phyloP scores from a whole-genome alignment of 2,113 vertebrate species.

The Hiodon tergisus region DNA sequence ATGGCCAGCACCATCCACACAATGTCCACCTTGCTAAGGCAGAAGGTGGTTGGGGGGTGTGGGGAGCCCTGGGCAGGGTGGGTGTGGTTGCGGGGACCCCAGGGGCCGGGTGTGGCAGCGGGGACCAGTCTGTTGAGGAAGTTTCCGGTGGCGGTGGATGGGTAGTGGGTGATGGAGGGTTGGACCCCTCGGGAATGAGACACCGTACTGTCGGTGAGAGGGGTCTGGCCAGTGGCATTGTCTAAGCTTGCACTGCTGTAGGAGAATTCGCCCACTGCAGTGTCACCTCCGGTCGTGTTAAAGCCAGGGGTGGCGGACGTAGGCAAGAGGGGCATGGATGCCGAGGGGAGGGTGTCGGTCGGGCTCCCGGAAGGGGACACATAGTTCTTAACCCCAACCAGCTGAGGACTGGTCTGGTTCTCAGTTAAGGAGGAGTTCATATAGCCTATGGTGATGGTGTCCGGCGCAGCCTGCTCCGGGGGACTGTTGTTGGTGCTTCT shows the following conservation, averaged over 20 bases:
- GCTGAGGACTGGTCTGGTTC: conserved; percentile 42
- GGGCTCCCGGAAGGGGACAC: conserved; percentile 17
- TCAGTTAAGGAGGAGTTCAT: conserved; percentile 38
- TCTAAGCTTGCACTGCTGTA: background rate
- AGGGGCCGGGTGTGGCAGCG: conserved; percentile 72
- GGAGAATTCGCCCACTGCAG: background rate
- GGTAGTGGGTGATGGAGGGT: conserved; percentile 53
- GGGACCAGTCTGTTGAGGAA: conserved; percentile 85
- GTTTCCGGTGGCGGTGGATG: conserved; percentile 71
- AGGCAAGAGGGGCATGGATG: conserved; percentile 41
- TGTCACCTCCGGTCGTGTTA: conserved; percentile 9
- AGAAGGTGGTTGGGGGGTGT: conserved; percentile 75
- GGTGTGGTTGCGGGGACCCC: conserved; percentile 70
- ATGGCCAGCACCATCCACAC: conserved; percentile 93
- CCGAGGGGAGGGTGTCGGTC: conserved; percentile 30
- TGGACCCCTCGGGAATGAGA: background rate
- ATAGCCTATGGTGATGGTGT: conserved; percentile 58
- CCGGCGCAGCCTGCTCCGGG: conserved; percentile 35
- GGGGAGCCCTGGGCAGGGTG: conserved; percentile 68
- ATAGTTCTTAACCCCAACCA: conserved; percentile 27
- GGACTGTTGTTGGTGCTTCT: conserved; percentile 46
- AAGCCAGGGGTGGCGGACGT: background rate
- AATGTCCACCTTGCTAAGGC: conserved; percentile 89
- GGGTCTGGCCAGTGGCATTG: background rate
- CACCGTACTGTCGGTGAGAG: background rate